Percentiles rank a stretch among this genome's conserved stretches.
phyloP scores from a whole-genome alignment of 2,888 invertebrate genomes.

The Dryobotodes eremita region DNA sequence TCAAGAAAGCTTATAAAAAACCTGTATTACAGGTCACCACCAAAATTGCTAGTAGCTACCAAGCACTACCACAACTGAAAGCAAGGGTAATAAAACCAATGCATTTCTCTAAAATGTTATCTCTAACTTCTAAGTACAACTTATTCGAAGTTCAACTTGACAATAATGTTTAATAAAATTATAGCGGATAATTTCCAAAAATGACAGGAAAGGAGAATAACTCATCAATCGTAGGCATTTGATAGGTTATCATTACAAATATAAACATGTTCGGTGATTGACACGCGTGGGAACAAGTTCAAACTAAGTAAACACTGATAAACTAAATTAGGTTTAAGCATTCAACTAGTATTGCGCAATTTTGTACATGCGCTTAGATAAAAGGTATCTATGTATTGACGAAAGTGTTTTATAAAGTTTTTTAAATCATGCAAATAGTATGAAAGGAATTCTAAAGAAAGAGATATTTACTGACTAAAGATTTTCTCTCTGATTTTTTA shows the following conservation, averaged over 20 bases:
- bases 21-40: too few relatives aligned
- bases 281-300: constrained; percentile 66
- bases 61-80: not conserved
- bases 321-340: constrained; percentile 33
- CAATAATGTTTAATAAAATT: not conserved
- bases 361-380: not conserved
- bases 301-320: constrained; percentile 56
- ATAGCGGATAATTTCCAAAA: not conserved
- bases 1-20: too few relatives aligned
- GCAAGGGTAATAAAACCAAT: not conserved
- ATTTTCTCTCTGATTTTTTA: too few relatives aligned
- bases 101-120: not conserved
- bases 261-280: constrained; percentile 64
- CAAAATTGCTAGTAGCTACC: not conserved
- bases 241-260: constrained; percentile 62
- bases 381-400: too few relatives aligned
- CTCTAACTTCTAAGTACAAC: not conserved
- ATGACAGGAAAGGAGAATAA: constrained; percentile 35
- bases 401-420: too few relatives aligned
- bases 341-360: constrained; percentile 43
- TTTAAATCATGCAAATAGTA: too few relatives aligned
- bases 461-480: too few relatives aligned
- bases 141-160: not conserved
- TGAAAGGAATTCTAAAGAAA: too few relatives aligned
- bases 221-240: constrained; percentile 15